phyloP scores from a whole-genome alignment of 2,113 vertebrate genomes.

The Platichthys flesus region DNA sequence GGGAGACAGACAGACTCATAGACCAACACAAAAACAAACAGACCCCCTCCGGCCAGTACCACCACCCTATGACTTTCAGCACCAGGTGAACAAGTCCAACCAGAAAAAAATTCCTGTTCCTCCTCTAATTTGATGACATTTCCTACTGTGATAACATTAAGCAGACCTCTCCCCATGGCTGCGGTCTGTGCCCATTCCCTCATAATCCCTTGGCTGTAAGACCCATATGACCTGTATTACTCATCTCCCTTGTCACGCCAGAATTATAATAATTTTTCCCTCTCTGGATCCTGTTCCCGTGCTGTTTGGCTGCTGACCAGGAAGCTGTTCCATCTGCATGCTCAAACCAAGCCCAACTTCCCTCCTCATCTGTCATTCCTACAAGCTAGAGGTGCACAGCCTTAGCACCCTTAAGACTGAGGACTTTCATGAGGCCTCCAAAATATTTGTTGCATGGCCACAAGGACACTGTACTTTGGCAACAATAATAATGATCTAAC shows the following conservation, averaged over 20 bases:
- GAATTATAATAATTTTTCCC: conserved; percentile 70
- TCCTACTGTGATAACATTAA: conserved; percentile 65
- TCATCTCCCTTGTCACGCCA: conserved; percentile 73
- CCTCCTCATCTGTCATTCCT: neutral
- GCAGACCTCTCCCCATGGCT: conserved; percentile 59
- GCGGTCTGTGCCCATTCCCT: conserved; percentile 61
- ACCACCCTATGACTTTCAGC: neutral
- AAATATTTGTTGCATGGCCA: neutral
- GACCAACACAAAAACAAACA: conserved; percentile 1
- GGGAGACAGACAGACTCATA: conserved; percentile 29
- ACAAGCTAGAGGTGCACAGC: neutral
- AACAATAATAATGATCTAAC: too few species aligned
- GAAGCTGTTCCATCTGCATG: conserved; percentile 59
- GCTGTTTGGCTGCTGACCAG: conserved; percentile 58
- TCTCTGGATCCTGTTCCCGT: conserved; percentile 40
- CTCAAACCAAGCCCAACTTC: neutral
- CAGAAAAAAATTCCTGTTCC: conserved; percentile 3
- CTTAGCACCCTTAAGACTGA: too few species aligned
- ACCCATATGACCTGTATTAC: conserved; percentile 81
- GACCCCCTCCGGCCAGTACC: neutral
- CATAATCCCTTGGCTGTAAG: conserved; percentile 77
- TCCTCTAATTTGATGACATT: conserved; percentile 45
- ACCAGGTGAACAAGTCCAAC: conserved; percentile 7
- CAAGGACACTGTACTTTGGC: neutral
- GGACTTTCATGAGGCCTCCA: neutral